phyloP scores from a whole-genome alignment of 1,140 invertebrate species.

The Heliconius hewitsoni region DNA sequence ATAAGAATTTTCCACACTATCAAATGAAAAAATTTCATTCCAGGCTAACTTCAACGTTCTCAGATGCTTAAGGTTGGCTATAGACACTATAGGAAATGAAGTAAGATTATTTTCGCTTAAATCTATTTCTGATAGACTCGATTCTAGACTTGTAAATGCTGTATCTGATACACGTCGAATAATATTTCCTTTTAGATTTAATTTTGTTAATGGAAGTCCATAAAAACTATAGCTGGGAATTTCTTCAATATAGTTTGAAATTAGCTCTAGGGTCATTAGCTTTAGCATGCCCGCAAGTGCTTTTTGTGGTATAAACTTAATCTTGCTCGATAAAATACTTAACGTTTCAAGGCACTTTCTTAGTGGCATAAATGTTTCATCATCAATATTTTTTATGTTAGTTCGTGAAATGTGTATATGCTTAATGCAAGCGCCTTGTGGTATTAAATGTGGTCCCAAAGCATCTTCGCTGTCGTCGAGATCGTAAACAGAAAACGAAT shows the following conservation, averaged over 20 bases:
- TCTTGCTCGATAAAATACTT: slow-evolving; percentile 89
- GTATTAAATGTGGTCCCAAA: slow-evolving; percentile 75
- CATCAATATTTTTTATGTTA: slow-evolving; percentile 87
- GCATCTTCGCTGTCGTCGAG: slow-evolving; percentile 69
- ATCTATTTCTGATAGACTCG: slow-evolving; percentile 90
- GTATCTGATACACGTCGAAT: slow-evolving; percentile 90
- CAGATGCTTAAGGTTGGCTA: slow-evolving; percentile 88
- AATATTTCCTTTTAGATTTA: slow-evolving; percentile 92
- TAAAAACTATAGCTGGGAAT: slow-evolving; percentile 93
- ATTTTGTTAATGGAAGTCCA: slow-evolving; percentile 89
- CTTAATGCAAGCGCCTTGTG: slow-evolving; percentile 85
- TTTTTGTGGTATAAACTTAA: slow-evolving; percentile 90
- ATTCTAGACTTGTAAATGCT: slow-evolving; percentile 92
- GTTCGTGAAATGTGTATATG: slow-evolving; percentile 93
- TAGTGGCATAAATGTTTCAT: slow-evolving; percentile 87
- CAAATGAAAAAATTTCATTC: slow-evolving; percentile 87
- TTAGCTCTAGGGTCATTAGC: slow-evolving; percentile 90
- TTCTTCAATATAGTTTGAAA: slow-evolving; percentile 91
- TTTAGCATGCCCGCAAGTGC: slow-evolving; percentile 87
- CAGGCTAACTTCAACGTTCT: slow-evolving; percentile 89
- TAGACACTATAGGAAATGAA: slow-evolving; percentile 89
- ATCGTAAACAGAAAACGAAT: slow-evolving; percentile 71
- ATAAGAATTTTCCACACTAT: slow-evolving; percentile 86
- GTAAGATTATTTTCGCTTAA: slow-evolving; percentile 92
- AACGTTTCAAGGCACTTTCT: slow-evolving; percentile 90